phyloP scores from a whole-genome alignment of 2,113 vertebrate species.

The Dinomys branickii region DNA sequence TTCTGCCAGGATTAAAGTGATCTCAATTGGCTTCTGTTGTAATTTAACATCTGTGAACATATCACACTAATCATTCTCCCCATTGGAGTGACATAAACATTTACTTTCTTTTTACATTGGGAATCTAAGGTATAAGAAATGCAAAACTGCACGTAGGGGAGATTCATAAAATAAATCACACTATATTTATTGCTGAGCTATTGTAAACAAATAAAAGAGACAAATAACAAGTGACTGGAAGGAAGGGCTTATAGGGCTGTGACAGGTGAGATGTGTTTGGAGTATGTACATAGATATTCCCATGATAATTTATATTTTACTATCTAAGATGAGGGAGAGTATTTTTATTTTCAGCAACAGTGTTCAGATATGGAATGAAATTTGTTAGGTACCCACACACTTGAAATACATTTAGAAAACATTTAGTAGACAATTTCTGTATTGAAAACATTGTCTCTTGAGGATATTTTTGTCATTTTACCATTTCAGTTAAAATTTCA shows the following conservation, averaged over 20 bases:
- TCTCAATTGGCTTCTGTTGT: not conserved
- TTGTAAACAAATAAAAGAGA: not conserved
- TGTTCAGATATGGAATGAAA: not conserved
- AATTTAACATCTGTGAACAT: not conserved
- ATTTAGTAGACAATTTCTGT: not conserved
- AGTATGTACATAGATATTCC: not conserved
- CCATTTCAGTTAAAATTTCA: not conserved
- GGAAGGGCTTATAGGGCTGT: not conserved
- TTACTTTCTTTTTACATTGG: not conserved
- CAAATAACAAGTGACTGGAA: not conserved
- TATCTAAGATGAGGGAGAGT: not conserved
- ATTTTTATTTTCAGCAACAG: not conserved
- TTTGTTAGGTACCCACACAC: not conserved
- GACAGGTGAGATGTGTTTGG: not conserved
- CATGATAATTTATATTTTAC: not conserved
- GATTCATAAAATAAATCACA: not conserved
- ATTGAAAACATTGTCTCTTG: not conserved
- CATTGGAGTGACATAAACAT: not conserved
- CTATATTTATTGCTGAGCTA: not conserved
- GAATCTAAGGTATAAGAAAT: not conserved
- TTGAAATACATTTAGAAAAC: not conserved
- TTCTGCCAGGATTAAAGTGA: not conserved
- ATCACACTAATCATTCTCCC: not conserved
- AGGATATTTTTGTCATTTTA: not conserved
- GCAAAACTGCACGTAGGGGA: fast-evolving